Conservation (phyloP, 2,113 vertebrate genomes). For the Tricholaema leucomelas region DNA sequence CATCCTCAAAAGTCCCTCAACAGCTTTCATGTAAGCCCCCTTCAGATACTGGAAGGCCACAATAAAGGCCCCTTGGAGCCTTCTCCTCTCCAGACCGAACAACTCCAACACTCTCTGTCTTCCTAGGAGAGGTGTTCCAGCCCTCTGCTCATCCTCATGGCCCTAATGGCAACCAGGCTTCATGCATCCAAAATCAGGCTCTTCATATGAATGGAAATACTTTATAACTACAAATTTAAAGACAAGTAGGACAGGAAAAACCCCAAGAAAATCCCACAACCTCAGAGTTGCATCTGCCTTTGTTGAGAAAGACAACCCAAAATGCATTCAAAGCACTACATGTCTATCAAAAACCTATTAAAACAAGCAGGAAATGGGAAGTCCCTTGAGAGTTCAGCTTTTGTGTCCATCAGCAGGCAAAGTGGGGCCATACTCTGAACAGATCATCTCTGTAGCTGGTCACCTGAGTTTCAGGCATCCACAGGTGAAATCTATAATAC, state of each 20-base stretch:
- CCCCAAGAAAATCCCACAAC: background rate
- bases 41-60: too few relatives aligned
- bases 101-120: too few relatives aligned
- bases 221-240: background rate
- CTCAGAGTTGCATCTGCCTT: background rate
- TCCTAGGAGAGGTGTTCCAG: too few relatives aligned
- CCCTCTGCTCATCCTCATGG: too few relatives aligned
- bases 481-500: constrained; percentile 48
- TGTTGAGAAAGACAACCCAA: background rate
- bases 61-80: too few relatives aligned
- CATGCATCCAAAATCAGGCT: background rate
- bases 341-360: background rate
- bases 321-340: background rate
- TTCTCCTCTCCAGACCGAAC: too few relatives aligned
- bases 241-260: background rate
- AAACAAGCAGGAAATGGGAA: constrained; percentile 26
- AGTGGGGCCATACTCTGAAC: background rate
- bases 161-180: background rate
- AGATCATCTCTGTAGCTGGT: constrained; percentile 28
- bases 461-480: constrained; percentile 39
- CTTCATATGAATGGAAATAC: background rate
- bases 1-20: too few relatives aligned
- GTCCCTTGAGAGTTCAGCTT: background rate
- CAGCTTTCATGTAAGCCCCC: too few relatives aligned
- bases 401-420: background rate